Percentiles rank a stretch among this genome's conserved stretches.
These are phyloP conservation scores for Regulus satrapa DNA, from an alignment of 2,113 vertebrate species.

Conservation along the genomic window DNA sequence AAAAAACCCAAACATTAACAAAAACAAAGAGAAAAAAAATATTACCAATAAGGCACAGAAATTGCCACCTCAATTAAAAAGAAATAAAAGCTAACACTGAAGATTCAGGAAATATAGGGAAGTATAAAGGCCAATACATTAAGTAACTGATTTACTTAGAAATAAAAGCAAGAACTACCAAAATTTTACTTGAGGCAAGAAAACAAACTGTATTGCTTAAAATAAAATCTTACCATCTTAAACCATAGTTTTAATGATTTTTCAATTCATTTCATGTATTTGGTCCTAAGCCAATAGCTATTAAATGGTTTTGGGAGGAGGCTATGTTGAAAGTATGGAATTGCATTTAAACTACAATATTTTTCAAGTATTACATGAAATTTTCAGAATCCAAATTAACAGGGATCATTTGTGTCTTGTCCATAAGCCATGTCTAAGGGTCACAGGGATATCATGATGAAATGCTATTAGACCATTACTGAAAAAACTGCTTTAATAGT, in stretches of 20 bases:
- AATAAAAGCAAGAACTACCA: background rate
- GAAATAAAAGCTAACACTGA: background rate
- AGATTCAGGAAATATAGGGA: background rate
- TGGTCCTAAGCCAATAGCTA: background rate
- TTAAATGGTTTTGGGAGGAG: background rate
- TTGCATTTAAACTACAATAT: background rate
- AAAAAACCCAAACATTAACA: background rate
- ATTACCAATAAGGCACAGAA: background rate
- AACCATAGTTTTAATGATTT: background rate
- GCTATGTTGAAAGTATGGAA: background rate
- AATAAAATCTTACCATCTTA: background rate
- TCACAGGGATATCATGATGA: background rate
- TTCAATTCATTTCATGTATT: background rate
- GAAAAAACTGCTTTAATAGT: background rate
- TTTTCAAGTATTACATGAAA: background rate
- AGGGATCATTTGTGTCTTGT: background rate
- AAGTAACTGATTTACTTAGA: background rate
- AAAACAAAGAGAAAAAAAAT: background rate
- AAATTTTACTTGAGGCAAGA: background rate
- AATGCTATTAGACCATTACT: background rate
- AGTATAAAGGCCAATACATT: background rate
- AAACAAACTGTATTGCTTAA: background rate
- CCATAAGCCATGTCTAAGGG: background rate
- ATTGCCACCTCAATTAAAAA: background rate
- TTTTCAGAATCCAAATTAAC: background rate